Evolutionary conservation across 1,140 invertebrate genomes (phyloP).

Genomic region (Cecropterus lyciades): DNA sequence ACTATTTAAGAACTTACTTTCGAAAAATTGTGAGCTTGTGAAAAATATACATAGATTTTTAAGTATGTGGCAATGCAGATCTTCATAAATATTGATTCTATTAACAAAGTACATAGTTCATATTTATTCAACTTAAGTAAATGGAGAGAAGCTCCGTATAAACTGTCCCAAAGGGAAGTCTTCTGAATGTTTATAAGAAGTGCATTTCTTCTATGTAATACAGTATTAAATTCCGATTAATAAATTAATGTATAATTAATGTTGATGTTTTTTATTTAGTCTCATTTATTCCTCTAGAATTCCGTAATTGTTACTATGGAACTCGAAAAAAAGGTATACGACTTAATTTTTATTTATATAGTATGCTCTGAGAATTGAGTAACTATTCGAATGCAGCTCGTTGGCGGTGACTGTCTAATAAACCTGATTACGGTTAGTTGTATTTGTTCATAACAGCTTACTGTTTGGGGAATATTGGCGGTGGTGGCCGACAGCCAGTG

Average conservation of each 20-base stretch:
- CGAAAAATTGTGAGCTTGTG: constrained; percentile 73
- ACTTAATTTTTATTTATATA: no score
- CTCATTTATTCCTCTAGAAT: not conserved
- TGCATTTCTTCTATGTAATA: constrained; percentile 95
- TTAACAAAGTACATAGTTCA: constrained; percentile 73
- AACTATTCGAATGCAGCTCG: no score
- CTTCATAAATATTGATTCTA: constrained; percentile 77
- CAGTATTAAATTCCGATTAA: constrained; percentile 91
- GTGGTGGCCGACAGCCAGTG: no score
- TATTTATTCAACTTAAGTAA: constrained; percentile 73
- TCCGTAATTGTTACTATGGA: no score
- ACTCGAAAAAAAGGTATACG: no score
- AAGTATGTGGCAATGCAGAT: constrained; percentile 84
- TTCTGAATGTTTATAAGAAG: constrained; percentile 94
- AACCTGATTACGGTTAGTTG: no score
- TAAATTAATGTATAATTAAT: constrained; percentile 80
- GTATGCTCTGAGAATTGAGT: no score
- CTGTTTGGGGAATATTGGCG: no score
- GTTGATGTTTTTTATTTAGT: constrained; percentile 19
- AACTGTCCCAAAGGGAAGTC: constrained; percentile 86
- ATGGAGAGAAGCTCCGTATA: constrained; percentile 67
- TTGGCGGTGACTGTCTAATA: no score
- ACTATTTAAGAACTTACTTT: constrained; percentile 73
- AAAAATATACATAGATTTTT: constrained; percentile 84
- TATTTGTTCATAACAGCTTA: no score